Evolutionary conservation across 1,140 invertebrate species (phyloP).

Genomic region (Euura lappo): DNA sequence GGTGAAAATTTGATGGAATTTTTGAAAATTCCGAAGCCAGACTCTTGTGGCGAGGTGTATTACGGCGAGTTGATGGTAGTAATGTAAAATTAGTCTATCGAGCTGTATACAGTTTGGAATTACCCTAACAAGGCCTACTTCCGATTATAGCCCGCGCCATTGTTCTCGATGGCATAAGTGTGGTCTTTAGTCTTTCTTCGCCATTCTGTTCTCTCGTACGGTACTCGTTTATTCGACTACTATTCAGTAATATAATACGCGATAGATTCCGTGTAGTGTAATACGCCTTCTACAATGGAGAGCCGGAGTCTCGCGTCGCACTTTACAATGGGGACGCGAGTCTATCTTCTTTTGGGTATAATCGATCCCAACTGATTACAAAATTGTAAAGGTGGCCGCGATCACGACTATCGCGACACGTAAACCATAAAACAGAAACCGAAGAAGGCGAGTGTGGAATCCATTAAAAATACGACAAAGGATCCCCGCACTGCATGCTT

Average conservation of each 20-base stretch:
- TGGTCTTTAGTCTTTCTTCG: constrained; percentile 28
- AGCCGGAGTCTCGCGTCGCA: constrained; percentile 16
- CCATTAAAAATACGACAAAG: background rate
- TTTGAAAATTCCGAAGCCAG: too few species aligned
- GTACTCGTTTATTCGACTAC: constrained; percentile 43
- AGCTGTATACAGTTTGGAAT: constrained; percentile 53
- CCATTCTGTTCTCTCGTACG: constrained; percentile 26
- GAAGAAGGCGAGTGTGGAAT: background rate
- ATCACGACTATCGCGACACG: background rate
- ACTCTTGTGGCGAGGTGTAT: too few species aligned
- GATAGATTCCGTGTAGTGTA: constrained; percentile 45
- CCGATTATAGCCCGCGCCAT: constrained; percentile 47
- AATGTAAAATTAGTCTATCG: constrained; percentile 50
- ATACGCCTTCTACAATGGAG: constrained; percentile 28
- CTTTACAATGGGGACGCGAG: constrained; percentile 21
- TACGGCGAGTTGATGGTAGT: constrained; percentile 28
- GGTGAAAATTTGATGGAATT: too few species aligned
- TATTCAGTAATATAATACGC: constrained; percentile 33
- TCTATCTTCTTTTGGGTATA: constrained; percentile 4
- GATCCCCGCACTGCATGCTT: background rate
- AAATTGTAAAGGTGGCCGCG: constrained; percentile 10
- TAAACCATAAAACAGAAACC: background rate
- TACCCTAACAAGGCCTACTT: constrained; percentile 57
- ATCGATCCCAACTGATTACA: constrained; percentile 22
- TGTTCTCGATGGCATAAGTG: constrained; percentile 34